phyloP scores from a whole-genome alignment of 2,888 invertebrate species.

The Heliconius sara region DNA sequence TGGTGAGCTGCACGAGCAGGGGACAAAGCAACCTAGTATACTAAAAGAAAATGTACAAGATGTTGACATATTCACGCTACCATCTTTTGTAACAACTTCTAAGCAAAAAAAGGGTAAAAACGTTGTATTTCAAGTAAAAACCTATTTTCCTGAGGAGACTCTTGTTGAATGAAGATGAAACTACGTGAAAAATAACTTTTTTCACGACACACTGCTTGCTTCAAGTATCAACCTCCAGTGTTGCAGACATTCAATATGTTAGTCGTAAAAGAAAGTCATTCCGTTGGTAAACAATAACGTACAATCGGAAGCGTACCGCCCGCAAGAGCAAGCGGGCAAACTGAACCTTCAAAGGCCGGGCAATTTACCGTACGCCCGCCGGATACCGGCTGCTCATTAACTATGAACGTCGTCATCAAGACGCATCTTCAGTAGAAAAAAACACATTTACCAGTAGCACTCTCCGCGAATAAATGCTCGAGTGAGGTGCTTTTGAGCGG shows the following conservation, averaged over 20 bases:
- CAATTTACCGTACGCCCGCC: slow-evolving; percentile 77
- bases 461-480: slow-evolving; percentile 72
- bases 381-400: slow-evolving; percentile 82
- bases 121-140: slow-evolving; percentile 54
- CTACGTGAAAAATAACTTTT: slow-evolving; percentile 48
- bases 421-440: slow-evolving; percentile 79
- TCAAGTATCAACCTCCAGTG: slow-evolving; percentile 34
- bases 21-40: not conserved
- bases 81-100: not conserved
- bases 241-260: slow-evolving; percentile 51
- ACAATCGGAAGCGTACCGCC: slow-evolving; percentile 77
- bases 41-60: not conserved
- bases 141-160: slow-evolving; percentile 58
- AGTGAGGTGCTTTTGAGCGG: slow-evolving; percentile 73
- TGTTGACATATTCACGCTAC: not conserved
- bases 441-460: slow-evolving; percentile 76
- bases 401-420: slow-evolving; percentile 83
- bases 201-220: slow-evolving; percentile 35
- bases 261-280: slow-evolving; percentile 76
- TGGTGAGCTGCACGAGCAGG: no score
- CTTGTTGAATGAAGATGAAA: slow-evolving; percentile 52
- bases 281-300: slow-evolving; percentile 77
- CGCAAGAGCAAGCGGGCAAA: slow-evolving; percentile 73
- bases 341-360: slow-evolving; percentile 72
- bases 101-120: slow-evolving; percentile 3